Base-by-base conservation (phyloP, 2,797 vertebrate species). In the Oreortyx pictus region DNA sequence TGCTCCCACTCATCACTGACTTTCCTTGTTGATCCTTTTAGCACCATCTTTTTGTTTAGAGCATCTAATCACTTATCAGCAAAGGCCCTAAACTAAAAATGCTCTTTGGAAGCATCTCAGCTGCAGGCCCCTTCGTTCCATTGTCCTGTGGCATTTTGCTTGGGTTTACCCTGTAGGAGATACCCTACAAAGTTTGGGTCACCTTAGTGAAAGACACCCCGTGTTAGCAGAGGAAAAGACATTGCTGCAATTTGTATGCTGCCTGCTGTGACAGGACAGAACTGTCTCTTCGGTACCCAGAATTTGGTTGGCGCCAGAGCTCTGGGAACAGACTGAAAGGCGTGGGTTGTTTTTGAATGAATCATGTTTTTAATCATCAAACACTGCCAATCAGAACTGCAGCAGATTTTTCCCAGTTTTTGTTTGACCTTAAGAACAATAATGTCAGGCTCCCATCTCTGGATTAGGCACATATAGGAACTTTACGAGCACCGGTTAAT, bases 311-410 rank as follows among this genome's bases (percentile, higher is more conserved):
- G 96, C 95, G 96, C 85, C 96, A 96, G 95, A 60, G 87, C 85
- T 89, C 96, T 96, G 95, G 95, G 96, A 96, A 96, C 93, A 96
- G 96, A 96, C 95, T 96, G 82, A 56, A 94, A 96, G 91, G 96
- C 95, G 96, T 96, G 95, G 96, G 95, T 49, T 96, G 96, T 31
- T 88, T 94, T 94, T 46, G 92, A 71, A 94, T 96, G 96, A 96
- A 95, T 96, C 96, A 96, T 94, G 64, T 88, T 95, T 96, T 96
- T 96, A 96, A 94, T 96, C 96, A 91, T 96, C 94, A 94, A 96
- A 96, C 88, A 83, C 87, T 95, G 92, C 91, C 95, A 94, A 96
- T 94, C 95, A 92, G 94, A 79, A 82, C 64, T 61, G 65, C 52
- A 77, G 83, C 78, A 93, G 61, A 91, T 96, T 94, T 83, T 66